Conservation (phyloP, 1,140 invertebrate genomes). For the Ooceraea biroi region DNA sequence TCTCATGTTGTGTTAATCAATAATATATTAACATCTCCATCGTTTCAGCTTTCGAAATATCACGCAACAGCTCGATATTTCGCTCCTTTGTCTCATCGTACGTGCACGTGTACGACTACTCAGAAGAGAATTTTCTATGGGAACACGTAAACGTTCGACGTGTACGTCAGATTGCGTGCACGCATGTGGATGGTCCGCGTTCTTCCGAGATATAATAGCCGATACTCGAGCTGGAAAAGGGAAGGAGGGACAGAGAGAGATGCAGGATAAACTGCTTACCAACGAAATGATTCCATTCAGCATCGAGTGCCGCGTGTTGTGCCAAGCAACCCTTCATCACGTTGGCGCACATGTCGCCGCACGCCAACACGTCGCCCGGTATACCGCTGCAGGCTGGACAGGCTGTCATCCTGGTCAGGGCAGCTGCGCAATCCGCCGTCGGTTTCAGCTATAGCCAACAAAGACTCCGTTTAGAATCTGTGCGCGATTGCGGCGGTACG, state of each 20-base stretch:
- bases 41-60: neutral
- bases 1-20: neutral
- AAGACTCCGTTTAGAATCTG: conserved; percentile 48
- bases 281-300: conserved; percentile 96
- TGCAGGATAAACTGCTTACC: conserved; percentile 88
- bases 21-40: neutral
- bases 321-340: conserved; percentile 96
- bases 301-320: conserved; percentile 93
- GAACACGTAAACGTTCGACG: neutral
- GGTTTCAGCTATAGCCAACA: conserved; percentile 80
- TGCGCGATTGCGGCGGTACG: neutral
- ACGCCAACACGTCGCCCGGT: conserved; percentile 90
- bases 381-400: conserved; percentile 94
- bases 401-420: conserved; percentile 93
- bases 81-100: too few relatives aligned
- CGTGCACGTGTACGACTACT: too few relatives aligned
- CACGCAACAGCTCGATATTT: too few relatives aligned
- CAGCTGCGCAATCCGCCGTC: conserved; percentile 90
- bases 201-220: conserved; percentile 33
- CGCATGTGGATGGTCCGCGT: neutral
- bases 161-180: neutral
- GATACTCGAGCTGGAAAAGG: neutral
- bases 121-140: too few relatives aligned
- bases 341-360: conserved; percentile 95
- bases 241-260: neutral